Base-by-base conservation (phyloP, 2,113 vertebrate species). In the Mixornis gularis region DNA sequence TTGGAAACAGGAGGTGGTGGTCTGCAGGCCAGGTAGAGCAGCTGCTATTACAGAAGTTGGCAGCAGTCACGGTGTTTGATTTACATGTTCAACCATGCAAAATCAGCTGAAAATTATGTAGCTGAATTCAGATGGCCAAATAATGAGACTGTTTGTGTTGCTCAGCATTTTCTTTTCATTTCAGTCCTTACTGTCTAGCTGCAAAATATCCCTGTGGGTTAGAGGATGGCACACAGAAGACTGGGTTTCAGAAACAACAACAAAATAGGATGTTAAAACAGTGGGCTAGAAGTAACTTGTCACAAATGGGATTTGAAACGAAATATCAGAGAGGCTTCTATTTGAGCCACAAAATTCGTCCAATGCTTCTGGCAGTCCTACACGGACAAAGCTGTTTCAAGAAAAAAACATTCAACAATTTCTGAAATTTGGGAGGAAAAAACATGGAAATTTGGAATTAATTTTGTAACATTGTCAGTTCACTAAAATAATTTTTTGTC, bases 61-160 rank as follows among this genome's bases (percentile, higher is more conserved):
- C 91, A 92, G 89, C 77, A 71, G 20, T 76, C 44, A 44, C 20
- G 10, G 32, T 62, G 32, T 30, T 49, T 87, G 86, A 93, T 93
- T 95, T 95, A 81, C 85, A 88, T 88, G 64, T 71, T 94, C 79
- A 94, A 55, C 62, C 85, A 79, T 80, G 87, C 41, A 93, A 93
- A 95, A 94, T 95, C 93, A 91, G 73, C 58, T 79, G 73, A 96
- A 94, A 95, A 94, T 93, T 76, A 89, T 89, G 85, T 85, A 85
- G 89, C 65, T 94, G 86, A 76, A 96, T 85, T 95, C 84, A 93
- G 55, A 92, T 85, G 58, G 73, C 59, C 84, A 92, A 87, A 93
- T 79, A 94, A 81, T 69, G 40, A 77, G 44, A 44, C 26, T 6
- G 32, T 82, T 92, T 87, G 38, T 70, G 4, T 92, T 89, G 86